Conservation (phyloP, 2,888 invertebrate species). For the Loripinus fragilis region DNA sequence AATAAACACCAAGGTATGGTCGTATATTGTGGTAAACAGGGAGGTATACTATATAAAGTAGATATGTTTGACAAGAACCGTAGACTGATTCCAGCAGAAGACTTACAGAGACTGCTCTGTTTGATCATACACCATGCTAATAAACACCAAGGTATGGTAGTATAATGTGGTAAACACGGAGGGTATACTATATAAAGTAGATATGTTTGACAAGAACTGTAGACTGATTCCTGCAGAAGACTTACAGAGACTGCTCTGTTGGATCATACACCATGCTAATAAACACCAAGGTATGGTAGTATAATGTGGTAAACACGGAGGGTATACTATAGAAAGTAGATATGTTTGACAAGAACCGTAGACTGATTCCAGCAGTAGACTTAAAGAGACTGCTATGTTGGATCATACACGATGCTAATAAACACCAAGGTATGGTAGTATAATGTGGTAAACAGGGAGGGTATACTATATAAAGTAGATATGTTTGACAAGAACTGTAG, state of each 20-base stretch:
- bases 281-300: conserved; percentile 76
- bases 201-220: conserved; percentile 83
- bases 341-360: conserved; percentile 83
- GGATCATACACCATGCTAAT: conserved; percentile 84
- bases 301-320: conserved; percentile 79
- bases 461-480: conserved; percentile 83
- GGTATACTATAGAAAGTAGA: conserved; percentile 83
- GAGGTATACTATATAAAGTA: conserved; percentile 83
- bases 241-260: conserved; percentile 83
- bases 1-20: no score
- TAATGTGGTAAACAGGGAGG: conserved; percentile 81
- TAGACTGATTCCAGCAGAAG: conserved; percentile 80
- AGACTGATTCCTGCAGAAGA: conserved; percentile 73
- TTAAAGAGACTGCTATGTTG: conserved; percentile 84
- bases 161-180: conserved; percentile 76
- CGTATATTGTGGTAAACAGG: conserved; percentile 83
- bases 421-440: conserved; percentile 76
- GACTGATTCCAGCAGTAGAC: conserved; percentile 71
- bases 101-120: conserved; percentile 83
- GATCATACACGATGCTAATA: conserved; percentile 83
- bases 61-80: conserved; percentile 83
- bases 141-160: conserved; percentile 76
- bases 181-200: conserved; percentile 84
- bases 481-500: conserved; percentile 83
- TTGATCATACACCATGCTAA: conserved; percentile 84